Evolutionary conservation across 1,140 invertebrate species (phyloP).

Genomic region (Drosophila repleta): DNA sequence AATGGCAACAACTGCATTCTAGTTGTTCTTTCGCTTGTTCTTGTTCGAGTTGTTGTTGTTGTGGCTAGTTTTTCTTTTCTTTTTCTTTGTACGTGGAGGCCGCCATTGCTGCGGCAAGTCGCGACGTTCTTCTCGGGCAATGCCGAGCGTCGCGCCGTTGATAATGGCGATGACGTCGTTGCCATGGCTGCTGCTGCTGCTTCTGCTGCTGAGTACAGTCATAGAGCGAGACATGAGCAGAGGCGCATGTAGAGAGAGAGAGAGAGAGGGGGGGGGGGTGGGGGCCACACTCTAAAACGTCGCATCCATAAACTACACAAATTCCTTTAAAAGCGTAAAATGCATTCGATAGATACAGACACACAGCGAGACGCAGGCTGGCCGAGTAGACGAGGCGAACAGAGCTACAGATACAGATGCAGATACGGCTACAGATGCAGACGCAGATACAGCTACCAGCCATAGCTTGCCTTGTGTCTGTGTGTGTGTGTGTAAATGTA

Average conservation of each 20-base stretch:
- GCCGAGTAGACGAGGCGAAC: neutral
- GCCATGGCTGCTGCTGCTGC: slow-evolving; percentile 49
- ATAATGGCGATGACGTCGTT: slow-evolving; percentile 71
- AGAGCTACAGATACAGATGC: neutral
- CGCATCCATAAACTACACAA: slow-evolving; percentile 78
- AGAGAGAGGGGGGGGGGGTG: neutral
- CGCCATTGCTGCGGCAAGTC: slow-evolving; percentile 8
- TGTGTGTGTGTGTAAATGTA: slow-evolving; percentile 19
- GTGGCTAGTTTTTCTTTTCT: slow-evolving; percentile 22
- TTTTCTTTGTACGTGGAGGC: neutral
- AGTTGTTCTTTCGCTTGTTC: slow-evolving; percentile 34
- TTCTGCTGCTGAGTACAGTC: slow-evolving; percentile 58
- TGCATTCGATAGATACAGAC: slow-evolving; percentile 80
- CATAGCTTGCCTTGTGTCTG: slow-evolving; percentile 2
- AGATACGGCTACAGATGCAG: neutral
- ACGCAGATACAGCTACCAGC: neutral
- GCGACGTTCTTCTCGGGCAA: slow-evolving; percentile 17
- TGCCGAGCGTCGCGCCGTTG: slow-evolving; percentile 20
- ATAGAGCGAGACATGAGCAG: slow-evolving; percentile 48
- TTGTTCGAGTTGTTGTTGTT: neutral
- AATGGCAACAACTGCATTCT: slow-evolving; percentile 47
- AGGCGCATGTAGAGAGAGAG: neutral
- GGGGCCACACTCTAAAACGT: slow-evolving; percentile 54
- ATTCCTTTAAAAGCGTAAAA: slow-evolving; percentile 80
- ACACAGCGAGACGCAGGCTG: slow-evolving; percentile 40